These are phyloP conservation scores for Sebastes miniatus DNA, from an alignment of 2,797 vertebrate genomes.

Conservation along the genomic window DNA sequence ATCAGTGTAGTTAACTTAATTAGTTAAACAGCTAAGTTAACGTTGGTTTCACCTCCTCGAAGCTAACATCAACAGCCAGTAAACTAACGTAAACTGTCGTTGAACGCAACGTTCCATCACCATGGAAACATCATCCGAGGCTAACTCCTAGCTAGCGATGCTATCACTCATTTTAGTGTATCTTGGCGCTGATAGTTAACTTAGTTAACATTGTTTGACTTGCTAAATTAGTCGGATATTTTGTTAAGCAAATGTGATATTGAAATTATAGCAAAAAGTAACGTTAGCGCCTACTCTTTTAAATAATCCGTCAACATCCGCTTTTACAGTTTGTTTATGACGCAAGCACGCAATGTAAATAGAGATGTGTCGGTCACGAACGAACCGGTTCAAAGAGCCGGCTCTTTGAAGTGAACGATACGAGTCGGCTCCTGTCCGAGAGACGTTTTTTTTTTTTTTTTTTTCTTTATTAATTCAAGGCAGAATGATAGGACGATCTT, in stretches of 20 bases:
- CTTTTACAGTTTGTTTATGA: background rate
- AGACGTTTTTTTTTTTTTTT: too few relatives aligned
- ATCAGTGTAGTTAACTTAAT: background rate
- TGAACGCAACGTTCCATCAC: constrained; percentile 34
- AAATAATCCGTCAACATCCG: constrained; percentile 20
- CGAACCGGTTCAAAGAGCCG: too few relatives aligned
- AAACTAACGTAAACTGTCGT: background rate
- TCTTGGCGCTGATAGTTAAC: background rate
- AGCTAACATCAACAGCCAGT: background rate
- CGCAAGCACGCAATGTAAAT: background rate
- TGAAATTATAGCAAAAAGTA: background rate
- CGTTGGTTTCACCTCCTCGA: background rate
- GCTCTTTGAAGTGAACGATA: too few relatives aligned
- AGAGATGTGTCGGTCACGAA: too few relatives aligned
- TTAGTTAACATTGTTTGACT: background rate
- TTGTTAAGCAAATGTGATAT: background rate
- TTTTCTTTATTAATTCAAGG: too few relatives aligned
- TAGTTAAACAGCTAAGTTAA: background rate
- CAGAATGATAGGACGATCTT: too few relatives aligned
- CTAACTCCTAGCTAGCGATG: background rate
- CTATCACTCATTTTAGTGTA: too few relatives aligned
- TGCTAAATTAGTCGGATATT: rapidly evolving
- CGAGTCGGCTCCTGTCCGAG: too few relatives aligned
- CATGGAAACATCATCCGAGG: constrained; percentile 59
- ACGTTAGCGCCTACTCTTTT: constrained; percentile 33